Percentiles rank a stretch among this genome's conserved stretches.
Evolutionary conservation across 1,140 invertebrate genomes (phyloP).

Genomic region (Drosophila trapezifrons): DNA sequence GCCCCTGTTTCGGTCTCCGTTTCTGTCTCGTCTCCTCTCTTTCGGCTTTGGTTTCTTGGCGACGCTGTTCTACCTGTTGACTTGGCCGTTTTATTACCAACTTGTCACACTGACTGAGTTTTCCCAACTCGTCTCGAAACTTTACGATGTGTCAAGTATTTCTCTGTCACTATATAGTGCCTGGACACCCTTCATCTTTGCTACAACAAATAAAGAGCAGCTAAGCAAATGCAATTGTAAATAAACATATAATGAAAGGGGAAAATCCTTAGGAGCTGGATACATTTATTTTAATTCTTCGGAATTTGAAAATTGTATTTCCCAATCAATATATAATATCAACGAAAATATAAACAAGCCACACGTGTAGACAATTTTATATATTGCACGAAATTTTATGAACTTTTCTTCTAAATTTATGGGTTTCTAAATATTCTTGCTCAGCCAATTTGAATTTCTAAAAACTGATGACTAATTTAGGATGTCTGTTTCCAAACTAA

Average conservation of each 20-base stretch:
- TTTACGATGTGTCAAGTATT: slow-evolving; percentile 37
- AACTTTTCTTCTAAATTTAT: not conserved
- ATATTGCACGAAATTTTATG: not conserved
- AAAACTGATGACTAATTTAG: no score
- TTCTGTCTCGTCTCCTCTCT: not conserved
- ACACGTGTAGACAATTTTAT: not conserved
- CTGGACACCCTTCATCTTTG: not conserved
- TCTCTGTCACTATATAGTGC: slow-evolving; percentile 1
- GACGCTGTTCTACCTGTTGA: slow-evolving; percentile 49
- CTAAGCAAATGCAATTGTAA: not conserved
- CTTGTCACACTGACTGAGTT: slow-evolving; percentile 57
- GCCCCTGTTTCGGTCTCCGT: slow-evolving; percentile 19
- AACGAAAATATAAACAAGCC: not conserved
- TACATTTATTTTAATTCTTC: not conserved
- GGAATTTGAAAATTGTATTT: not conserved
- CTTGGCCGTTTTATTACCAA: slow-evolving; percentile 44
- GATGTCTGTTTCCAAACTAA: not conserved
- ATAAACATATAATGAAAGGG: not conserved
- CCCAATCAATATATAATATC: not conserved
- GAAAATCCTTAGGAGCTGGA: no score
- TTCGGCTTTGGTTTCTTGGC: slow-evolving; percentile 14
- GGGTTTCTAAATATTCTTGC: not conserved
- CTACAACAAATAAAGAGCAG: not conserved
- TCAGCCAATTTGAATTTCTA: not conserved
- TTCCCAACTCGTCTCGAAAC: slow-evolving; percentile 32